Evolutionary conservation across 2,888 invertebrate species (phyloP), one percentile per base, ranked within the genome.

Genomic region (Drosophila niveifrons): DNA sequence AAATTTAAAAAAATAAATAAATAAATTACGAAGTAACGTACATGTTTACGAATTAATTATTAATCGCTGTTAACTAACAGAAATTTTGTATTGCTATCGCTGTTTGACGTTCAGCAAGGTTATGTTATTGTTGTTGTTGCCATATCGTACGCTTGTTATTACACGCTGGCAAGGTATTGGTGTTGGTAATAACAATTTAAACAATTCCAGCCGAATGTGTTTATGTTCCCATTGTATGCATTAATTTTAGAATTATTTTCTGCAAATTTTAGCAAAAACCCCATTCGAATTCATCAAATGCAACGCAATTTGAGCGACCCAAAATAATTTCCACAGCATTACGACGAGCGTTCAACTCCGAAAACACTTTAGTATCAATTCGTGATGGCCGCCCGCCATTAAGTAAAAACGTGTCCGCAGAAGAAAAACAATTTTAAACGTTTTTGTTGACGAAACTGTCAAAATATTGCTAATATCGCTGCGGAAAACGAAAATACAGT

Each of bases 341-440:
- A 17, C 62, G 72, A 78, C 72, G 70, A 75, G 78, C 70, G 66
- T 70, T 62, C 78, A 46, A 90, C 87, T 90, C 86, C 89, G 90
- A 90, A 90, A 90, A 74, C 66, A 53, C 67, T 83, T 83, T 80
- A 77, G 80, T 78, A 78, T 78, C 79, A 88, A 86, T 71, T 86
- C 79, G 80, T 81, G 77, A 87, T 84, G 82, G 83, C 82, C 88
- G 89, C 84, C 89, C 91, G 91, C 91, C 91, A 92, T 91, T 92
- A 89, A 92, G 91, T 91, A 90, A 91, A 91, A 92, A 92, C 92
- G 92, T 92, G 92, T 90, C 91, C 91, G 86, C 90, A 91, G 87
- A 90, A 78, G 91, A 92, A 91, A 91, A 92, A 90, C 89, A 91
- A 90, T 90, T 90, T 87, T 77, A 72, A 81, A 82, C 84, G 89